Evolutionary conservation across 2,113 vertebrate genomes (phyloP).

Genomic region (Myrmecobius fasciatus): DNA sequence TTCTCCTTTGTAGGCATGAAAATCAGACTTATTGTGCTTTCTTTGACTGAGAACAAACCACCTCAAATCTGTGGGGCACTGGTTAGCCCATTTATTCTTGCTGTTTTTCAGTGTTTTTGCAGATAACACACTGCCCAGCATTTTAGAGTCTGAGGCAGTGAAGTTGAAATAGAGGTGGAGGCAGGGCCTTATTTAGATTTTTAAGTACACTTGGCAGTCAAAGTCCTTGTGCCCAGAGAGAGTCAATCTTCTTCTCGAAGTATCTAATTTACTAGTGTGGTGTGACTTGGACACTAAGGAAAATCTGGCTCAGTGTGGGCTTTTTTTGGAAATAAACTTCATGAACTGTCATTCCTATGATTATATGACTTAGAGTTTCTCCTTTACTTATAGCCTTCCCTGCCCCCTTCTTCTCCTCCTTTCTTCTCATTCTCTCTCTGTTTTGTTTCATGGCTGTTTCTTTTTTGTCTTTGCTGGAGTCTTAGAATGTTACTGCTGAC

Average conservation of each 20-base stretch:
- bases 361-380: neutral
- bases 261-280: neutral
- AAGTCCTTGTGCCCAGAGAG: neutral
- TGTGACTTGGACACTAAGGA: neutral
- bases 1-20: neutral
- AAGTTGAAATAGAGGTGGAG: neutral
- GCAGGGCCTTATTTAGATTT: neutral
- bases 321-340: neutral
- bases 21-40: neutral
- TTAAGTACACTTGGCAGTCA: neutral
- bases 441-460: conserved; percentile 12
- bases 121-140: neutral
- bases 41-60: neutral
- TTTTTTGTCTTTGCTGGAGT: neutral
- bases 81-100: neutral
- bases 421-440: neutral
- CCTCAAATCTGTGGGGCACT: neutral
- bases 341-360: neutral
- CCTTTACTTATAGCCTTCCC: neutral
- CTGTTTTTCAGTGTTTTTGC: neutral
- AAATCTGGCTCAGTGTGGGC: neutral
- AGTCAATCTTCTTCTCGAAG: neutral
- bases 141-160: neutral
- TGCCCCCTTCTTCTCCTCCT: neutral
- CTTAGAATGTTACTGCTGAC: neutral